Evolutionary conservation across 2,113 vertebrate genomes (phyloP).

Genomic region (Notiomystis cincta): DNA sequence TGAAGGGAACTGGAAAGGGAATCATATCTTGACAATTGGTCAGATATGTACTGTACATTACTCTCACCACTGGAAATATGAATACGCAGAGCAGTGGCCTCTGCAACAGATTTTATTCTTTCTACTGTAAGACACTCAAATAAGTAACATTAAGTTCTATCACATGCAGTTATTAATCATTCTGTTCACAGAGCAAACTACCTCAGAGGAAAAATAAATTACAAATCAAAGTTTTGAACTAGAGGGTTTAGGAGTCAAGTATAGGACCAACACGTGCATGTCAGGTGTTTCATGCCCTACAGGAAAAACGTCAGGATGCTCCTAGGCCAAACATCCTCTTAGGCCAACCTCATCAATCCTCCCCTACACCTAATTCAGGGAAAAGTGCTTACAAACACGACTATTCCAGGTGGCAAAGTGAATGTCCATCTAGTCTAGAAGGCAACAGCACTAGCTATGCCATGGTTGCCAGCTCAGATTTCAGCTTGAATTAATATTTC

Average conservation of each 20-base stretch:
- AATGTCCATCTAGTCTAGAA: not conserved
- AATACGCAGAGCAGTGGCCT: not conserved
- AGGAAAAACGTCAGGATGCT: not conserved
- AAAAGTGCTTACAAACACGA: not conserved
- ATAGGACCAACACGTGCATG: not conserved
- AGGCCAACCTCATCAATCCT: not conserved
- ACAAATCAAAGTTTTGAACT: not conserved
- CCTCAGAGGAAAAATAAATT: not conserved
- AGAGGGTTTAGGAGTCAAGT: not conserved
- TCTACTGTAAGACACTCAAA: not conserved
- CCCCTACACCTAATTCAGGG: not conserved
- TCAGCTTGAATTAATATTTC: not conserved
- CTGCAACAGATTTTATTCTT: not conserved
- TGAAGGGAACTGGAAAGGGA: not conserved
- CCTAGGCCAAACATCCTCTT: not conserved
- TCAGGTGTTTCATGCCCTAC: accelerated
- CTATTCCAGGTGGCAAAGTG: not conserved
- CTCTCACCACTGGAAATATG: not conserved
- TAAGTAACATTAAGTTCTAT: not conserved
- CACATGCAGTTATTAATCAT: not conserved
- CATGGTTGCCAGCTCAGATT: not conserved
- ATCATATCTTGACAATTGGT: not conserved
- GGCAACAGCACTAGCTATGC: not conserved
- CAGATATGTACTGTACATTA: not conserved
- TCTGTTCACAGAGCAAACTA: not conserved